Conservation (phyloP, 2,888 invertebrate genomes). For the Philereme vetulata region DNA sequence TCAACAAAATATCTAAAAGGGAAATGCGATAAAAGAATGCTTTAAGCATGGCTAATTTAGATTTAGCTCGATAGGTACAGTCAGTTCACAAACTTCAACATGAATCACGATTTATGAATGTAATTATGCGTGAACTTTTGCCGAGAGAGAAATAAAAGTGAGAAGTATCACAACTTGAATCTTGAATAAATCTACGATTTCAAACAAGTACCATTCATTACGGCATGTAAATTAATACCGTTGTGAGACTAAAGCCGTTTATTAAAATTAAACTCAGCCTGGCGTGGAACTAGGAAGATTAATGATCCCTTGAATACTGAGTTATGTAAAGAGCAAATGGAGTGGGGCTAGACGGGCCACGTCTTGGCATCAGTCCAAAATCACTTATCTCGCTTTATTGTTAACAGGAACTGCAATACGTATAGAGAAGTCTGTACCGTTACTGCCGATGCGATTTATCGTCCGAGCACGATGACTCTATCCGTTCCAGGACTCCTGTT, state of each 20-base stretch:
- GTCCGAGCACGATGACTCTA: slow-evolving; percentile 36
- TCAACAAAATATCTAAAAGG: slow-evolving; percentile 25
- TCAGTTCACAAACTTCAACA: slow-evolving; percentile 29
- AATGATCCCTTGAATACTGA: slow-evolving; percentile 81
- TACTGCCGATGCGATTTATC: slow-evolving; percentile 50
- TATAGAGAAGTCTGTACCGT: slow-evolving; percentile 36
- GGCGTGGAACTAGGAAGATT: slow-evolving; percentile 82
- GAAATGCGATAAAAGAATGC: slow-evolving; percentile 33
- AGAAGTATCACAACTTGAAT: slow-evolving; percentile 48
- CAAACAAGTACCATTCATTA: slow-evolving; percentile 66
- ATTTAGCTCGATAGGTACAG: slow-evolving; percentile 34
- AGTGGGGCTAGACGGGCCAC: slow-evolving; percentile 71
- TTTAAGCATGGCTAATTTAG: slow-evolving; percentile 38
- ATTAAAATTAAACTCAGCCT: slow-evolving; percentile 81
- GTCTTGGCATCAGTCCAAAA: slow-evolving; percentile 80
- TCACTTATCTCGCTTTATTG: slow-evolving; percentile 76
- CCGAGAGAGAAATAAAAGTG: slow-evolving; percentile 26
- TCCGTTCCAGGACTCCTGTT: slow-evolving; percentile 34
- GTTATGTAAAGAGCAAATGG: slow-evolving; percentile 82
- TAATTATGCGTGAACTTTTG: slow-evolving; percentile 29
- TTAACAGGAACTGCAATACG: slow-evolving; percentile 56
- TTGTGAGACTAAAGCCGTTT: slow-evolving; percentile 75
- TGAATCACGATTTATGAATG: slow-evolving; percentile 35
- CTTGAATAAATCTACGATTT: slow-evolving; percentile 54
- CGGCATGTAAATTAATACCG: slow-evolving; percentile 73